phyloP scores from a whole-genome alignment of 1,140 invertebrate genomes.

The Eupristina koningsbergeri region DNA sequence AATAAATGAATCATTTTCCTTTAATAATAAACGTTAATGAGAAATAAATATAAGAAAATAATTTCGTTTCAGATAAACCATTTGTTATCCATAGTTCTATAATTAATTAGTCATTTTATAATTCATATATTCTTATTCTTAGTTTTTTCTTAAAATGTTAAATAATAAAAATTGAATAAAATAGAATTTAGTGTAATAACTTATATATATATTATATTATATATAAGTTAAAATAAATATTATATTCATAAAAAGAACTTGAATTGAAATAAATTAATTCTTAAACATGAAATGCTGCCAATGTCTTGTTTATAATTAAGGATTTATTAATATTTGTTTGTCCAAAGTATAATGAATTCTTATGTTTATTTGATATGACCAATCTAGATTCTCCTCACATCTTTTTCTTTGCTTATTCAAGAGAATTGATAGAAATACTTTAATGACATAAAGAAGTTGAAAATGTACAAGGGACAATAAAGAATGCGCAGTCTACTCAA shows the following conservation, averaged over 20 bases:
- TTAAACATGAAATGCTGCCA: conserved; percentile 11
- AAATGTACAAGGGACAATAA: too few species aligned
- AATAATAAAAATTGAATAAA: not conserved
- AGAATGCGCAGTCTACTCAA: too few species aligned
- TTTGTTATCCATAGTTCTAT: too few species aligned
- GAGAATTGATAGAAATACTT: conserved; percentile 24
- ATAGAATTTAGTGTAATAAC: too few species aligned
- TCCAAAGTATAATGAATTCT: conserved; percentile 42
- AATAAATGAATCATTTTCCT: too few species aligned
- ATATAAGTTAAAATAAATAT: too few species aligned
- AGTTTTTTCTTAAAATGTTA: not conserved
- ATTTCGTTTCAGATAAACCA: too few species aligned
- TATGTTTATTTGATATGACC: conserved; percentile 33
- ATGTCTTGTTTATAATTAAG: not conserved
- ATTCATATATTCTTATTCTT: not conserved
- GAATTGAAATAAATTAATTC: not conserved
- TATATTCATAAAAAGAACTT: not conserved
- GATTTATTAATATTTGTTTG: conserved; percentile 43
- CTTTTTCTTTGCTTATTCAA: not conserved
- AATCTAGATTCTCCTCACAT: not conserved
- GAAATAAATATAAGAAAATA: not conserved
- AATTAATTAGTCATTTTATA: too few species aligned
- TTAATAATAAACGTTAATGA: too few species aligned
- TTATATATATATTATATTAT: too few species aligned
- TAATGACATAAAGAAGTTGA: not conserved